Conservation (phyloP, 2,797 vertebrate species). For the Danio jaintianensis region DNA sequence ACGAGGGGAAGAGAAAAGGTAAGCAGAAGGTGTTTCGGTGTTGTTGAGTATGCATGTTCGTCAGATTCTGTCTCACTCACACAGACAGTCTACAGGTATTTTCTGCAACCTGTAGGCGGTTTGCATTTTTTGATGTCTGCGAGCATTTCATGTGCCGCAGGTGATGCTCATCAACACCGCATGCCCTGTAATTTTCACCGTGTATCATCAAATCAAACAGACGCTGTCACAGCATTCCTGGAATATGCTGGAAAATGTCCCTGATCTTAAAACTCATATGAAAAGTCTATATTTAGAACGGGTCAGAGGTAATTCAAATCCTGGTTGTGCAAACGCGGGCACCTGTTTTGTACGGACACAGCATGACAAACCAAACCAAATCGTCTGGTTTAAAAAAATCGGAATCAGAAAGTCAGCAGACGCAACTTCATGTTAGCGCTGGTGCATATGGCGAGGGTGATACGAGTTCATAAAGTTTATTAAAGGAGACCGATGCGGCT, state of each 20-base stretch:
- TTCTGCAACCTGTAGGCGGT: slow-evolving; percentile 35
- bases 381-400: background rate
- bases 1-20: slow-evolving; percentile 55
- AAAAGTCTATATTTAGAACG: background rate
- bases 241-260: background rate
- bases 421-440: background rate
- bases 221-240: slow-evolving; percentile 20
- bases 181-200: slow-evolving; percentile 9
- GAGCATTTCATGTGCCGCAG: background rate
- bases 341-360: background rate
- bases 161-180: background rate
- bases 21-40: slow-evolving; percentile 38
- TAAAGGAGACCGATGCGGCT: slow-evolving; percentile 35
- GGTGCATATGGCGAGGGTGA: slow-evolving; percentile 14
- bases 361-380: background rate
- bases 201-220: slow-evolving; percentile 17
- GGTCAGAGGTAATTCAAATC: background rate
- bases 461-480: slow-evolving; percentile 55
- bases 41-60: slow-evolving; percentile 1
- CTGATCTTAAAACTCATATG: background rate
- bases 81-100: slow-evolving; percentile 9
- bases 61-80: background rate
- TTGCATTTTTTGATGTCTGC: background rate
- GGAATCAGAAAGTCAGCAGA: slow-evolving; percentile 3
- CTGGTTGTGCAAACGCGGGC: background rate